Evolutionary conservation across 2,113 vertebrate genomes (phyloP), one percentile per base, ranked within the genome.

Genomic region (Clarias macrocephalus): DNA sequence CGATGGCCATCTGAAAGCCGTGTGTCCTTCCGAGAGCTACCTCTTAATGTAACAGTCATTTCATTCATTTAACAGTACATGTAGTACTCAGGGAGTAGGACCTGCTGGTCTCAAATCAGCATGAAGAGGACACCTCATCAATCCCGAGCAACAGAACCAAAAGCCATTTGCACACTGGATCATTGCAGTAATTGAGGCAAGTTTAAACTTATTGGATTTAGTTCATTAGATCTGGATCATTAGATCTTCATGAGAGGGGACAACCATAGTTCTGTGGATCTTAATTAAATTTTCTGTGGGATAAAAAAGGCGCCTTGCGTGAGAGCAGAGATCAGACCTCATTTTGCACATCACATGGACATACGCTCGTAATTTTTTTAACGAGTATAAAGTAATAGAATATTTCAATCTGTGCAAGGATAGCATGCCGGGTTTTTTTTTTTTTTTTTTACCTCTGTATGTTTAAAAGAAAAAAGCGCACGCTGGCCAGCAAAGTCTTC

Each of bases 191-290:
- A 85, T 81, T 80, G 56, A 85, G 70, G 60, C n/a, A 48, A 75
- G 68, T 85, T 82, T 76, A 33, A 88, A 75, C 30, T 86, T 83
- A 86, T 88, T 86, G 80, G 72, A 83, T 83, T 88, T 83, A 76
- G 68, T 88, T 86, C n/a, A 88, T 88, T 82, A 83, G 84, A 86
- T 88, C 70, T 52, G 68, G 77, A 33, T 84, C 76, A 88, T 85
- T 85, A 85, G 83, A 84, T 82, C 57, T 28, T 81, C 59, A 75
- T 33, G 57, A 82, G 66, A 80, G 19, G 66, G 77, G 66, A 81
- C 70, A 25, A 54, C n/a, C 42, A 82, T 84, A 85, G 76, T 85
- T 65, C 87, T 85, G 68, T 81, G 87, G 63, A 52, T 82, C 83
- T 23, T 82, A 65, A 88, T 88, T 88, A 85, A 85, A 88, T 81